A percentile compares a stretch with the other conserved stretches of the same genome.
These are phyloP conservation scores for Willisornis vidua DNA, from an alignment of 2,113 vertebrate species.

Conservation along the genomic window DNA sequence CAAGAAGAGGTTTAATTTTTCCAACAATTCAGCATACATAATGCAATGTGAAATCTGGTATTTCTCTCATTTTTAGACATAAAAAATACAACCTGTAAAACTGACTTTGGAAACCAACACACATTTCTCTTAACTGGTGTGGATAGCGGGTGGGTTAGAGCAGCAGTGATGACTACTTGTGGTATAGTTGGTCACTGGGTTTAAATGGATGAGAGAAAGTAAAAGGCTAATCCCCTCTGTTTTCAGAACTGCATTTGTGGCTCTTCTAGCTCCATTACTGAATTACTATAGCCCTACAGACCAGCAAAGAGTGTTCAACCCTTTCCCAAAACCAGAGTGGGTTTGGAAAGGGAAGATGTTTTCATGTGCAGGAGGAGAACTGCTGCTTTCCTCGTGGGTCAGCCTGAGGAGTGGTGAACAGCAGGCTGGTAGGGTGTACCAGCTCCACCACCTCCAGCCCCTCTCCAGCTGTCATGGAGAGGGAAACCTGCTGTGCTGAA, in stretches of 20 bases:
- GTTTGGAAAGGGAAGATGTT: background rate
- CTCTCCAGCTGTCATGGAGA: background rate
- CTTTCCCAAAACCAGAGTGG: background rate
- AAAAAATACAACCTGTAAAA: background rate
- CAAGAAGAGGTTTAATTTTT: background rate
- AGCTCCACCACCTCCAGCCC: background rate
- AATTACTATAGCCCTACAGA: background rate
- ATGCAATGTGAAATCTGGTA: background rate
- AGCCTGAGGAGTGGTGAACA: background rate
- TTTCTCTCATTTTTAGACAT: background rate
- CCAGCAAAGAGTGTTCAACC: background rate
- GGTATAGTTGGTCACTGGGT: background rate
- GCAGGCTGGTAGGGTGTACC: background rate
- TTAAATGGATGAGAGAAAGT: background rate
- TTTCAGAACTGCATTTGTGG: background rate
- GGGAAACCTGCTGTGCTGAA: background rate
- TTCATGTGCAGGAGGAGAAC: background rate
- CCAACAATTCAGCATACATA: background rate
- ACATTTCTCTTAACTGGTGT: background rate
- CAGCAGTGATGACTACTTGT: background rate
- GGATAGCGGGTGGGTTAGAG: accelerated
- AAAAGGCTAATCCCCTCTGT: background rate
- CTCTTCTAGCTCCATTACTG: background rate
- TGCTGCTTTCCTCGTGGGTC: accelerated
- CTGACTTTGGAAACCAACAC: background rate